phyloP scores from a whole-genome alignment of 2,113 vertebrate genomes.

The Anarrhichthys ocellatus region DNA sequence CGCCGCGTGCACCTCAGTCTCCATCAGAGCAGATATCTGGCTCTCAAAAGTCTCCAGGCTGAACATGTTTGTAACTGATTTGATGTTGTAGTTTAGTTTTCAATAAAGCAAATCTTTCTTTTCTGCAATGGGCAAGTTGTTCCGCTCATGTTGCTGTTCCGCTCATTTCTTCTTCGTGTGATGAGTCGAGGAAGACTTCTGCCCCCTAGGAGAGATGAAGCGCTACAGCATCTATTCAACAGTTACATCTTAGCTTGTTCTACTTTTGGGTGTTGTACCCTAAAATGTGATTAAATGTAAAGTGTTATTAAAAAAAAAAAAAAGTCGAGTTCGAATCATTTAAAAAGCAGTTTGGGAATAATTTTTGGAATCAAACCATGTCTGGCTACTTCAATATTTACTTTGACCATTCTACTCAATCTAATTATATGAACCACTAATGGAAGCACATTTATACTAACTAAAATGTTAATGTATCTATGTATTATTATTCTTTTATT shows the following conservation, averaged over 20 bases:
- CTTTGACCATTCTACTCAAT: too few species aligned
- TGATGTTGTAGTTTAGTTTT: not conserved
- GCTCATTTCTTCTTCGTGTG: slow-evolving; percentile 18
- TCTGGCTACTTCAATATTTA: not conserved
- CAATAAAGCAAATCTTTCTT: not conserved
- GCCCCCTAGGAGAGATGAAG: not conserved
- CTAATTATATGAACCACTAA: too few species aligned
- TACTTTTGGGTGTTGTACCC: too few species aligned
- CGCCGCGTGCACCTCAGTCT: slow-evolving; percentile 45
- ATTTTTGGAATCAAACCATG: too few species aligned
- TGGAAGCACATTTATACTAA: too few species aligned
- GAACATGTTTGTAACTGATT: not conserved
- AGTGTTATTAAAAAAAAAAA: too few species aligned
- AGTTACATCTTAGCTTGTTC: not conserved
- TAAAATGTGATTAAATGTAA: not conserved
- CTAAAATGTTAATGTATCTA: too few species aligned
- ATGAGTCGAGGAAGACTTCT: not conserved
- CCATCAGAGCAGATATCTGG: slow-evolving; percentile 47
- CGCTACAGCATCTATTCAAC: not conserved
- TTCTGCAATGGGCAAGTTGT: not conserved
- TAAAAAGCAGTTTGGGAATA: too few species aligned
- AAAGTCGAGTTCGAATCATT: too few species aligned
- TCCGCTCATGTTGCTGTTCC: not conserved
- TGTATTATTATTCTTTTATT: too few species aligned
- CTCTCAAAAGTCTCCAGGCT: slow-evolving; percentile 35